Evolutionary conservation across 2,888 invertebrate genomes (phyloP).

Genomic region (Odontomyia ornata): DNA sequence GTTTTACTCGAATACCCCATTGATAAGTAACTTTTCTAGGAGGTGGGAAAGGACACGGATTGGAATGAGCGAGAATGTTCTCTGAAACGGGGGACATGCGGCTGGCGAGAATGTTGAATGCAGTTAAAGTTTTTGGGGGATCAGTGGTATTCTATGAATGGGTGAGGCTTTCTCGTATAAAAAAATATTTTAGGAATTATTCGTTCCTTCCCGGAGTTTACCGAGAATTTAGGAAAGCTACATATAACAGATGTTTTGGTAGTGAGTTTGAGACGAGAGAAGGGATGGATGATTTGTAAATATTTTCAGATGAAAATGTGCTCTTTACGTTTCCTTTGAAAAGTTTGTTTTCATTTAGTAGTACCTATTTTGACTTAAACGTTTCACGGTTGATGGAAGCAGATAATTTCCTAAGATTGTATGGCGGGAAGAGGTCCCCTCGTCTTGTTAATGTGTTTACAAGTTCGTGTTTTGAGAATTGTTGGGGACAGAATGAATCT

Average conservation of each 20-base stretch:
- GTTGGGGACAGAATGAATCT: too few relatives aligned
- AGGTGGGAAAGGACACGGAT: not conserved
- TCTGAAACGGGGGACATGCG: too few relatives aligned
- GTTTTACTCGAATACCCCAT: slow-evolving; percentile 19
- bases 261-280: not conserved
- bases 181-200: slow-evolving; percentile 4
- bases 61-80: not conserved
- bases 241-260: not conserved
- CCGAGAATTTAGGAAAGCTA: not conserved
- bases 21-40: slow-evolving; percentile 15
- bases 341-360: too few relatives aligned
- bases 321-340: too few relatives aligned
- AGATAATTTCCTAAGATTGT: too few relatives aligned
- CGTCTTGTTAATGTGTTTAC: too few relatives aligned
- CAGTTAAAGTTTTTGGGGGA: not conserved
- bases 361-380: too few relatives aligned
- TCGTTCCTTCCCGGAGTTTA: not conserved
- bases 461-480: too few relatives aligned
- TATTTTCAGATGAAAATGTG: not conserved
- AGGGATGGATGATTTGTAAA: not conserved
- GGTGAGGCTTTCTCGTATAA: not conserved
- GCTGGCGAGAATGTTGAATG: not conserved
- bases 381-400: too few relatives aligned
- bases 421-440: too few relatives aligned
- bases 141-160: slow-evolving; percentile 13